Conservation (phyloP, 1,140 invertebrate genomes). For the Camponotus vicinus region DNA sequence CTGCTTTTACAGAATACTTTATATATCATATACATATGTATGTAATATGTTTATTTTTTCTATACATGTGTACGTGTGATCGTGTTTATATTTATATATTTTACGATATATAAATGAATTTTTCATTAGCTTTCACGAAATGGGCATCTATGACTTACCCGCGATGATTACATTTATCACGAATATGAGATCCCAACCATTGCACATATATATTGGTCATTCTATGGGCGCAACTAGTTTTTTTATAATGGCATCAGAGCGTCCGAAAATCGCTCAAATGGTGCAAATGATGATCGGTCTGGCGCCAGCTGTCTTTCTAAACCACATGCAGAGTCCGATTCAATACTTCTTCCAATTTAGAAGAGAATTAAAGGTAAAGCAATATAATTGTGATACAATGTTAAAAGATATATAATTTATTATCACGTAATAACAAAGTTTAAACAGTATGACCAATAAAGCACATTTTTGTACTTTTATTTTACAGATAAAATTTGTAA, state of each 20-base stretch:
- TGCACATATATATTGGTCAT: constrained; percentile 87
- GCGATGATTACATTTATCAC: constrained; percentile 86
- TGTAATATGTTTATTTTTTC: too few relatives aligned
- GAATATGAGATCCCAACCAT: constrained; percentile 59
- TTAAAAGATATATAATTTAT: too few relatives aligned
- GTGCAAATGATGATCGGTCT: constrained; percentile 88
- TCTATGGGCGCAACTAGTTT: constrained; percentile 89
- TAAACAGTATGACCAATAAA: neutral
- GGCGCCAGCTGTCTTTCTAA: constrained; percentile 92
- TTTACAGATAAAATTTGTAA: too few relatives aligned
- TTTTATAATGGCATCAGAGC: constrained; percentile 88
- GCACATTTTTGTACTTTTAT: too few relatives aligned
- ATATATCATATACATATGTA: too few relatives aligned
- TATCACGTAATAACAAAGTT: too few relatives aligned
- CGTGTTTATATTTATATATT: neutral
- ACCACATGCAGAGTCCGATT: constrained; percentile 90
- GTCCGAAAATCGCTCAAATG: constrained; percentile 85
- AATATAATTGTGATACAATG: neutral
- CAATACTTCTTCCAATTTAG: too few relatives aligned
- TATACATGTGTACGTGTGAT: neutral
- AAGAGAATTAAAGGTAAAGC: too few relatives aligned
- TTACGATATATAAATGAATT: neutral
- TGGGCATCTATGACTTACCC: constrained; percentile 88
- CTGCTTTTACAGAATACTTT: too few relatives aligned
- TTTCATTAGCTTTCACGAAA: constrained; percentile 83